phyloP scores from a whole-genome alignment of 2,888 invertebrate species.

The Dendrolimus houi region DNA sequence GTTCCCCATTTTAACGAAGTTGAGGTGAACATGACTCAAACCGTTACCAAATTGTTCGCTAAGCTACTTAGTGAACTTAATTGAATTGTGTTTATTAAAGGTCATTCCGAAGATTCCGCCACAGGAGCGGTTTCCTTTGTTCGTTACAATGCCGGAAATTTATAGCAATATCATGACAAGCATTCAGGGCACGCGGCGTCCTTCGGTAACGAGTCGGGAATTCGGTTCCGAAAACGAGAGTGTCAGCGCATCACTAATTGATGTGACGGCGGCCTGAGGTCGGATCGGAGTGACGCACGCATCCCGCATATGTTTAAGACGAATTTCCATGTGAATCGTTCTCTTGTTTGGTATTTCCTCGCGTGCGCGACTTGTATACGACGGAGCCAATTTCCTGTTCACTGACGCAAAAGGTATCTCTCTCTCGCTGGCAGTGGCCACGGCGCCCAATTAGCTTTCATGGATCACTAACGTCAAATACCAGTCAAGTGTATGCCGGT shows the following conservation, averaged over 20 bases:
- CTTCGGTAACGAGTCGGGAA: background rate
- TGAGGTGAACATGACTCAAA: too few species aligned
- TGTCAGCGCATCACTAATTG: background rate
- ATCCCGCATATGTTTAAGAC: background rate
- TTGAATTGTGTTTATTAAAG: background rate
- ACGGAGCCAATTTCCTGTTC: too few species aligned
- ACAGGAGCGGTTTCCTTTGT: background rate
- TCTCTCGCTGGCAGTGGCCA: too few species aligned
- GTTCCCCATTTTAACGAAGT: too few species aligned
- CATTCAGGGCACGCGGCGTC: background rate
- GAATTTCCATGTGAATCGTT: background rate
- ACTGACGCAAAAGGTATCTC: too few species aligned
- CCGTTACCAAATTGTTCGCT: background rate
- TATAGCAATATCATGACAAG: background rate
- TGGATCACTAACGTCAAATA: too few species aligned
- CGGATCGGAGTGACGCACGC: background rate
- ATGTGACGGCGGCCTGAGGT: background rate
- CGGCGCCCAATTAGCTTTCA: too few species aligned
- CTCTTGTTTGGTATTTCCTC: too few species aligned
- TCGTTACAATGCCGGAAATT: background rate
- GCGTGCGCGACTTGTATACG: too few species aligned
- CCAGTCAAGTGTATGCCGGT: too few species aligned
- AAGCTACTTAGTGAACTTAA: background rate
- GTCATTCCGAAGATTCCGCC: background rate
- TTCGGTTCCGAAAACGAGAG: background rate